Percentiles rank a stretch among this genome's conserved stretches.
These are phyloP conservation scores for Ophonus ardosiacus DNA, from an alignment of 2,888 invertebrate species.

Conservation along the genomic window DNA sequence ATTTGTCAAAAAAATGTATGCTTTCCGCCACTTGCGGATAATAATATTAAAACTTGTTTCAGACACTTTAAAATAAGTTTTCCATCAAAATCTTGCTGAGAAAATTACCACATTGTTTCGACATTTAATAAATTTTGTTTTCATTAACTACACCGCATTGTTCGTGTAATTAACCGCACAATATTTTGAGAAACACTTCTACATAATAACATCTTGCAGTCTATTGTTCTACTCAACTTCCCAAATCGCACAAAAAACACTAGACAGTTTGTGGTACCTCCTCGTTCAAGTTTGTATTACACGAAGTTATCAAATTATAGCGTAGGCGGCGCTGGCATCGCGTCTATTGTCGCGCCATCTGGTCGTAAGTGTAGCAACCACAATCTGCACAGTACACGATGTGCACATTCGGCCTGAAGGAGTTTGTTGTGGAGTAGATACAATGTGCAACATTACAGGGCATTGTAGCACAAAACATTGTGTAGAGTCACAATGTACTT, in stretches of 20 bases:
- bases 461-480: constrained; percentile 9
- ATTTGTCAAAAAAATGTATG: too few species aligned
- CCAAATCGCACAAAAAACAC: neutral
- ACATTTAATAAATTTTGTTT: neutral
- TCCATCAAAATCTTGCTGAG: too few species aligned
- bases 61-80: too few species aligned
- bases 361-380: neutral
- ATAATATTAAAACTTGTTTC: too few species aligned
- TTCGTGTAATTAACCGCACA: neutral
- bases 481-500: neutral
- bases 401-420: neutral
- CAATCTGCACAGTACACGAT: neutral
- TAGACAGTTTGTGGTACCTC: neutral
- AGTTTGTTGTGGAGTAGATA: neutral
- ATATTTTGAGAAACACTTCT: neutral
- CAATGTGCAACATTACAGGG: neutral
- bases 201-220: neutral
- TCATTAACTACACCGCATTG: neutral
- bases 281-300: neutral
- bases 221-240: neutral
- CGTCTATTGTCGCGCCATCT: neutral
- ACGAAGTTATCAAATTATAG: neutral
- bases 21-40: too few species aligned
- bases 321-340: neutral
- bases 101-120: neutral